Base-by-base conservation (phyloP, 2,888 invertebrate genomes). In the Himalopsyche tibetana region DNA sequence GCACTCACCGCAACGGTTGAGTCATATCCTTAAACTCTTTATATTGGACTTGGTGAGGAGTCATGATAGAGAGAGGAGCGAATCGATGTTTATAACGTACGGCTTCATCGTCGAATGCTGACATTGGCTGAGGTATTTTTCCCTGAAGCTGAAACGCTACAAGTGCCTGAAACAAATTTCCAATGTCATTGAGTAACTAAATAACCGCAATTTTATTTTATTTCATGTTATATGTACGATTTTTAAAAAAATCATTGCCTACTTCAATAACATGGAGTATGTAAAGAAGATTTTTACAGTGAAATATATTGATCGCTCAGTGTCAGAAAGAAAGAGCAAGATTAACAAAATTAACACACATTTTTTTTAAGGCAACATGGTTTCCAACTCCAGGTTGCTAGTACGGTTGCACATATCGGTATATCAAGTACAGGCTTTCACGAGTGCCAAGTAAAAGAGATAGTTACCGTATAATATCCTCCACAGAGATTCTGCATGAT, bases 21-120 rank as follows among this genome's bases (percentile, higher is more conserved):
- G 97, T 97, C 94, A 98, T 96, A 90, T 97, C 97, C 90, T 96
- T 94, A 91, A 97, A 98, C 92, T 98, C 97, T 84, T 95, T 94
- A 92, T 99, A 99, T 90, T 97, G 96, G 15, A 99, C 97, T 5
- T 97, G 97, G 0, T 98, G 98, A 19, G 99, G 99, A 17, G 97
- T 94, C 15, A 99, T 94, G 55, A 96, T 95, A 19, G 96, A 95
- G 90, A 99, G 97, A 0, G 99, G 98, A 8, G 96, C 95, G 93
- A 99, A 98, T 83, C 99, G 95, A 90, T 99, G 98, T 90, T 98
- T 97, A 91, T 98, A 99, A 69, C 99, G 95, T 5, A 99, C 98
- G 90, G 97, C 96, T 91, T 99, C 98, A 90, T 96, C 97, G 92
- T 99, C 98, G 92, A 98, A 99, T 91, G 97, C 96, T 6, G 96